phyloP scores from a whole-genome alignment of 2,888 invertebrate genomes.

The Scelioninae gen. 1 region DNA sequence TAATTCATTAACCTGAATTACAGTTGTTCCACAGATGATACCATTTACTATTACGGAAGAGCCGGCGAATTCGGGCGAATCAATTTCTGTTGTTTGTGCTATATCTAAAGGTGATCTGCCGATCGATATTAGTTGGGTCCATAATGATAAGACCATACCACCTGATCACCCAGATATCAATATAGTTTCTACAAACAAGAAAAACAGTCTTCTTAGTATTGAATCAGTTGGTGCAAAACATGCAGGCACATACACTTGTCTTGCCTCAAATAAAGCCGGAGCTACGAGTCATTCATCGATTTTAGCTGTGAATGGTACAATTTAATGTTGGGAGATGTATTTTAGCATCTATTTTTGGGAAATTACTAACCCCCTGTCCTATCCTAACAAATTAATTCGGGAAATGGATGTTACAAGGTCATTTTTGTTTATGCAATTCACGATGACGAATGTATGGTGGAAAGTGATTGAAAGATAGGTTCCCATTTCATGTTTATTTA shows the following conservation, averaged over 20 bases:
- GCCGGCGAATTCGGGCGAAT: constrained; percentile 91
- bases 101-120: constrained; percentile 92
- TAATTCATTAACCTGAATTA: no score
- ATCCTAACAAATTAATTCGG: constrained; percentile 23
- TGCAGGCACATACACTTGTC: constrained; percentile 91
- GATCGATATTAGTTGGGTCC: constrained; percentile 85
- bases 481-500: no score
- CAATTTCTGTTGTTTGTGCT: constrained; percentile 90
- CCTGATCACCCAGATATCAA: constrained; percentile 81
- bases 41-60: constrained; percentile 91
- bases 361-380: constrained; percentile 23
- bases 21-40: constrained; percentile 89
- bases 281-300: constrained; percentile 88
- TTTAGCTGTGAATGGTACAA: constrained; percentile 90
- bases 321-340: background rate
- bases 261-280: constrained; percentile 89
- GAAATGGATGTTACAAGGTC: constrained; percentile 26
- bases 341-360: constrained; percentile 2
- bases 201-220: constrained; percentile 86
- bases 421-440: constrained; percentile 5
- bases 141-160: constrained; percentile 82
- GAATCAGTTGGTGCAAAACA: constrained; percentile 87
- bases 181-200: constrained; percentile 84
- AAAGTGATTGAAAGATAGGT: no score
- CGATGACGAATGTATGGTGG: constrained; percentile 14